Evolutionary conservation across 2,888 invertebrate species (phyloP).

Genomic region (Ditula angustiorana): DNA sequence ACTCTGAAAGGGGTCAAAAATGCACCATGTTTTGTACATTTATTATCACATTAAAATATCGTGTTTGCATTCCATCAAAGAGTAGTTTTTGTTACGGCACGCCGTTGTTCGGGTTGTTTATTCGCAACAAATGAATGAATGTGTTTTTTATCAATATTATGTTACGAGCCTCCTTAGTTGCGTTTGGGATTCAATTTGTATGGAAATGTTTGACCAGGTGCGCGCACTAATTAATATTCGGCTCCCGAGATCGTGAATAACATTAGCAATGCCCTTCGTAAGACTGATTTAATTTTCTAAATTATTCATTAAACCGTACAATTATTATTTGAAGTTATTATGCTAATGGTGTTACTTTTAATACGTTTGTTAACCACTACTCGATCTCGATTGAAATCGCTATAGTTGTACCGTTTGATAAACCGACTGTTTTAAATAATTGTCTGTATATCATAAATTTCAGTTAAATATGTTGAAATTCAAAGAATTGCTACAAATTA

Average conservation of each 20-base stretch:
- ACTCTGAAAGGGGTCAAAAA: slow-evolving; percentile 44
- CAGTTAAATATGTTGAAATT: no score
- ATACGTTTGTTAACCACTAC: neutral
- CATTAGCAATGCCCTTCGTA: neutral
- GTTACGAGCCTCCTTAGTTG: slow-evolving; percentile 2
- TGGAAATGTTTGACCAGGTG: slow-evolving; percentile 32
- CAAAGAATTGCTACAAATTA: no score
- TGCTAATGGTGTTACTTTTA: slow-evolving; percentile 1
- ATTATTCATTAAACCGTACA: slow-evolving; percentile 3
- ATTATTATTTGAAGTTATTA: slow-evolving; percentile 7
- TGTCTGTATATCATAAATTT: no score
- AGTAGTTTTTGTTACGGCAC: slow-evolving; percentile 52
- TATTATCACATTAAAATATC: slow-evolving; percentile 21
- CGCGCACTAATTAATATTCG: slow-evolving; percentile 24
- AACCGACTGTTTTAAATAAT: no score
- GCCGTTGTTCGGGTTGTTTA: slow-evolving; percentile 60
- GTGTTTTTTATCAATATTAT: slow-evolving; percentile 2
- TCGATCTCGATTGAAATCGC: no score
- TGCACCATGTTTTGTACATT: slow-evolving; percentile 31
- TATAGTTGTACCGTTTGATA: no score
- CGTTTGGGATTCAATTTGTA: slow-evolving; percentile 17
- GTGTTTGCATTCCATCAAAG: slow-evolving; percentile 36
- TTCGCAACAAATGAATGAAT: slow-evolving; percentile 64
- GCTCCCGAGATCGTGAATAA: neutral
- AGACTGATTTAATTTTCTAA: slow-evolving; percentile 5